Conservation (phyloP, 2,797 vertebrate genomes). For the Heliangelus exortis region DNA sequence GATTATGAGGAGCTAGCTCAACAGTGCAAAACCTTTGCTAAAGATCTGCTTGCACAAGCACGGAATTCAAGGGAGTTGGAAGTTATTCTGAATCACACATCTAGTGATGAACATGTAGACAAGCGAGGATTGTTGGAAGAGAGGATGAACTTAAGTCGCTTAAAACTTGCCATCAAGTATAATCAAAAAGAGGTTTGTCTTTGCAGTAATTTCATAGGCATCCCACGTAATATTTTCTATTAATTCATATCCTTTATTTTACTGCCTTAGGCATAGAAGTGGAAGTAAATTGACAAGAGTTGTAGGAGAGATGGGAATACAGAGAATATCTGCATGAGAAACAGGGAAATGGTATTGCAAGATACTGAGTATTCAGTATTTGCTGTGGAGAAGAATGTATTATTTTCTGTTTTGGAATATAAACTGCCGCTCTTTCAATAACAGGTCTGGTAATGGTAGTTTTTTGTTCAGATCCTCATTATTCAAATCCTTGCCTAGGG, state of each 20-base stretch:
- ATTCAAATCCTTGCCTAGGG: not conserved
- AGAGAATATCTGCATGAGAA: not conserved
- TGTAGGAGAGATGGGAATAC: not conserved
- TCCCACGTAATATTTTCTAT: not conserved
- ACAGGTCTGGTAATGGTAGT: not conserved
- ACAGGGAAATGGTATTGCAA: not conserved
- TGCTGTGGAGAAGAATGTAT: not conserved
- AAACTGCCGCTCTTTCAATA: not conserved
- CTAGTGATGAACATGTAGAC: conserved; percentile 91
- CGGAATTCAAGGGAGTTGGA: conserved; percentile 97
- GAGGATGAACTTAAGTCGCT: conserved; percentile 96
- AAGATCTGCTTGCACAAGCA: conserved; percentile 97
- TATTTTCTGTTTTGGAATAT: not conserved
- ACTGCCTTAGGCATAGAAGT: not conserved
- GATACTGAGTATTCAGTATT: not conserved
- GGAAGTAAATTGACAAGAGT: not conserved
- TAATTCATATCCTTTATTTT: not conserved
- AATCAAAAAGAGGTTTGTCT: conserved; percentile 95
- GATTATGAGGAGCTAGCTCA: conserved; percentile 98
- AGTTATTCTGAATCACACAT: conserved; percentile 97
- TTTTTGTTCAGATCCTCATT: not conserved
- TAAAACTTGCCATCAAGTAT: conserved; percentile 99
- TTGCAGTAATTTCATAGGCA: not conserved
- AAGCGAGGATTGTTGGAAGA: conserved; percentile 96
- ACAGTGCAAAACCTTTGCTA: conserved; percentile 99